Conservation (phyloP, 2,113 vertebrate species). For the Centropristis striata region DNA sequence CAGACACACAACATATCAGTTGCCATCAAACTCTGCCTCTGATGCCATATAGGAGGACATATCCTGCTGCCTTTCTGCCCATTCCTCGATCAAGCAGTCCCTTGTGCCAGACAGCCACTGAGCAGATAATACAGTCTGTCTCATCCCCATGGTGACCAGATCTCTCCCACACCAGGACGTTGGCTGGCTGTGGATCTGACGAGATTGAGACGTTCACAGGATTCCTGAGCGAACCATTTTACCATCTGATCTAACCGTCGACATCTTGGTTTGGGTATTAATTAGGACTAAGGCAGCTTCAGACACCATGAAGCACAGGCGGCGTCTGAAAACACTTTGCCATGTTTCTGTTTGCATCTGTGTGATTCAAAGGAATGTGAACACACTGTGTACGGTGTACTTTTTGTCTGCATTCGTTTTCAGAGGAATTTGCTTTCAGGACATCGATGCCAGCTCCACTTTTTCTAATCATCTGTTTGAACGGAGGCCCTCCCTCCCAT, state of each 20-base stretch:
- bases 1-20: slow-evolving; percentile 40
- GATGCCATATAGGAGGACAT: slow-evolving; percentile 51
- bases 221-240: background rate
- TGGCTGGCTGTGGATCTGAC: slow-evolving; percentile 51
- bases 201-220: slow-evolving; percentile 40
- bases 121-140: slow-evolving; percentile 72
- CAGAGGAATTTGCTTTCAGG: slow-evolving; percentile 47
- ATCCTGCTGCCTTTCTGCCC: slow-evolving; percentile 56
- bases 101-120: slow-evolving; percentile 69
- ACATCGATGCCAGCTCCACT: slow-evolving; percentile 28
- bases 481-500: slow-evolving; percentile 38
- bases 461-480: slow-evolving; percentile 68
- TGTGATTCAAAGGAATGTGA: slow-evolving; percentile 26
- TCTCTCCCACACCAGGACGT: slow-evolving; percentile 57
- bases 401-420: slow-evolving; percentile 32
- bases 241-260: slow-evolving; percentile 9
- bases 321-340: background rate
- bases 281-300: background rate
- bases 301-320: background rate
- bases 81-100: slow-evolving; percentile 50
- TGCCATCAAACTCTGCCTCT: slow-evolving; percentile 45
- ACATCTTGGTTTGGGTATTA: slow-evolving; percentile 31
- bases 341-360: background rate
- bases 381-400: background rate
- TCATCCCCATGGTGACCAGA: slow-evolving; percentile 77